Conservation (phyloP, 1,140 invertebrate species). For the Gonatopus flavifemur region DNA sequence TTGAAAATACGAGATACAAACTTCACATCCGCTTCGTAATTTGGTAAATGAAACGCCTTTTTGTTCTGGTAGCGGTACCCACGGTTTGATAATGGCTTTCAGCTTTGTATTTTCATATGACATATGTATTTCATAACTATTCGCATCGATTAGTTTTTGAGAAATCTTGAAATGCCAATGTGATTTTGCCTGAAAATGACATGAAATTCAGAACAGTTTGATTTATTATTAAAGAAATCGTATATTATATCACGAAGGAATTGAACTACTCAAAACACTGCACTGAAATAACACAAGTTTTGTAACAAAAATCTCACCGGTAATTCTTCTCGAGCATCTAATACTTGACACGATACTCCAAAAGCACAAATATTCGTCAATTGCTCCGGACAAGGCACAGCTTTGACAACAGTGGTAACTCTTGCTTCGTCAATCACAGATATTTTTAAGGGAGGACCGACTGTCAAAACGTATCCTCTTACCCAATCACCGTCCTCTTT, state of each 20-base stretch:
- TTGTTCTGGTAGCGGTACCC: slow-evolving; percentile 31
- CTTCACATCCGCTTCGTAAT: slow-evolving; percentile 33
- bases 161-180: too few species aligned
- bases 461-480: slow-evolving; percentile 34
- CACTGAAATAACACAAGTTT: not conserved
- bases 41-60: slow-evolving; percentile 21
- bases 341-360: slow-evolving; percentile 27
- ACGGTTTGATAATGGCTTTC: slow-evolving; percentile 28
- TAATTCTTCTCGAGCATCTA: not conserved
- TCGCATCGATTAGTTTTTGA: too few species aligned
- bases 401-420: slow-evolving; percentile 9
- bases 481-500: slow-evolving; percentile 29
- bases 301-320: not conserved
- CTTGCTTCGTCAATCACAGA: slow-evolving; percentile 36
- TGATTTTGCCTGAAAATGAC: too few species aligned
- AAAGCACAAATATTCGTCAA: slow-evolving; percentile 19
- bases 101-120: not conserved
- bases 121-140: slow-evolving; percentile 18
- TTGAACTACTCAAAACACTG: too few species aligned
- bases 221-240: too few species aligned
- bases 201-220: too few species aligned
- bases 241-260: too few species aligned
- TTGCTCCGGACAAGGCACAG: slow-evolving; percentile 16
- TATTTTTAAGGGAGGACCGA: slow-evolving; percentile 24
- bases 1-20: slow-evolving; percentile 18